A percentile compares a stretch with the other conserved stretches of the same genome.
Evolutionary conservation across 2,888 invertebrate species (phyloP).

Genomic region (Halocaridina rubra): DNA sequence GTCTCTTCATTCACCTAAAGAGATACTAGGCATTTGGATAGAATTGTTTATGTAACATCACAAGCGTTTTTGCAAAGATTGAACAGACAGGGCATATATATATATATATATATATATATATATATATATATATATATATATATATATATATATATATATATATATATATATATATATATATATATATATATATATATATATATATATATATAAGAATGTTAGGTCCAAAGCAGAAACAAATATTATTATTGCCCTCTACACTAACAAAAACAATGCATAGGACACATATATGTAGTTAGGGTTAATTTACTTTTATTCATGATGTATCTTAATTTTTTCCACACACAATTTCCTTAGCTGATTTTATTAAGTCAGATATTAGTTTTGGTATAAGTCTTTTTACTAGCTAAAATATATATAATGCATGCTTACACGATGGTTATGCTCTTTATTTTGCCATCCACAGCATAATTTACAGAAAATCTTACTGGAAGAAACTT

Average conservation of each 20-base stretch:
- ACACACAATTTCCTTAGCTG: too few relatives aligned
- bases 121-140: neutral
- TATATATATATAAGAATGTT: neutral
- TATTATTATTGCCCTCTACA: constrained; percentile 52
- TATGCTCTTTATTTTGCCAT: neutral
- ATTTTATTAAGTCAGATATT: too few relatives aligned
- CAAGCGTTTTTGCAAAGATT: too few relatives aligned
- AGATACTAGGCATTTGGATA: too few relatives aligned
- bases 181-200: neutral
- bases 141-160: neutral
- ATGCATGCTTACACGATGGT: constrained; percentile 15
- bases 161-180: neutral
- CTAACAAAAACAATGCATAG: constrained; percentile 27
- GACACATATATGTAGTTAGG: neutral
- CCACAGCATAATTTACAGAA: too few relatives aligned
- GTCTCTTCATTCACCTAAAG: too few relatives aligned
- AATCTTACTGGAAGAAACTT: too few relatives aligned
- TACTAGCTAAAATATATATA: neutral
- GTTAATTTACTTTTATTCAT: too few relatives aligned
- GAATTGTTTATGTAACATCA: too few relatives aligned
- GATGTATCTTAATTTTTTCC: too few relatives aligned
- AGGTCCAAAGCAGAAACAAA: neutral
- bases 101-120: neutral
- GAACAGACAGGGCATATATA: too few relatives aligned
- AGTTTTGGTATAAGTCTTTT: neutral